A percentile compares a stretch with the other conserved stretches of the same genome.
phyloP scores from a whole-genome alignment of 2,797 vertebrate species.

The Trachops cirrhosus region DNA sequence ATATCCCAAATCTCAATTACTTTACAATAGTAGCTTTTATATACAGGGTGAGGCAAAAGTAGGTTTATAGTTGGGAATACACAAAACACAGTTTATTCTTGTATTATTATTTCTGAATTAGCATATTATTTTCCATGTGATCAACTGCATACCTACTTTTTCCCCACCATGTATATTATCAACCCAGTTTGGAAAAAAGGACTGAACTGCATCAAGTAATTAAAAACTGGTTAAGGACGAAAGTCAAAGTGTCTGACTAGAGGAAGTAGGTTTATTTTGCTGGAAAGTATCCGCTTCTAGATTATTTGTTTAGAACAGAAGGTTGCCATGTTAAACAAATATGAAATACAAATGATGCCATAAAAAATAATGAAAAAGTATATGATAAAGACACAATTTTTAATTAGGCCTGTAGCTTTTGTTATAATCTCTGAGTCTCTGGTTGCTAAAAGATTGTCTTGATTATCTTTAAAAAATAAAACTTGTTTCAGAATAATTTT shows the following conservation, averaged over 20 bases:
- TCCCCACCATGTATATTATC: neutral
- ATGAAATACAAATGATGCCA: neutral
- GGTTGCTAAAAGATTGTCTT: neutral
- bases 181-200: neutral
- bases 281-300: neutral
- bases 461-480: neutral
- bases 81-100: neutral
- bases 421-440: slow-evolving; percentile 3
- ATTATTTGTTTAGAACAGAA: neutral
- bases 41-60: neutral
- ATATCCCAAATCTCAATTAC: neutral
- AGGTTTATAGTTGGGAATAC: neutral
- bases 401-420: neutral
- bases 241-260: neutral
- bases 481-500: neutral
- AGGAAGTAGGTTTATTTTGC: neutral
- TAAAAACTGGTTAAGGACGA: neutral
- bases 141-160: neutral
- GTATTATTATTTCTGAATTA: neutral
- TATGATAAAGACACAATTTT: neutral
- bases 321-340: neutral
- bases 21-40: neutral
- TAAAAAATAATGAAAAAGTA: neutral
- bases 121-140: neutral
- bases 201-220: neutral